phyloP scores from a whole-genome alignment of 2,797 vertebrate species.

The Triplophysa bombifrons region DNA sequence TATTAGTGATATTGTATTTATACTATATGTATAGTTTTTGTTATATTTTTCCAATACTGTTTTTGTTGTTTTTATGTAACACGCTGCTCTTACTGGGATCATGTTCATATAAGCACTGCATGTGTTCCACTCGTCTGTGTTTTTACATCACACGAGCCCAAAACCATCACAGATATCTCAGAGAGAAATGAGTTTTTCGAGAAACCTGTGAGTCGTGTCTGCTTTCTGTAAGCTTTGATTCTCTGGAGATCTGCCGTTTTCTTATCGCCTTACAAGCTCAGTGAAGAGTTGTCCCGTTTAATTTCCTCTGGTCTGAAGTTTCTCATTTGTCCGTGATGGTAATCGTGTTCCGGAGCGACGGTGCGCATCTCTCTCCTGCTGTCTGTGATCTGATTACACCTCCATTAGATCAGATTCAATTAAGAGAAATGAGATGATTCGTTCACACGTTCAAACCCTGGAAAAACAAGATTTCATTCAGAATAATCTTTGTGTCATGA shows the following conservation, averaged over 20 bases:
- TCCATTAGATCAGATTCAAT: constrained; percentile 69
- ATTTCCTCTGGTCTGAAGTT: constrained; percentile 15
- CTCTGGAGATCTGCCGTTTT: not conserved
- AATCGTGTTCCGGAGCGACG: not conserved
- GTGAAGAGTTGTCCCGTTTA: constrained; percentile 4
- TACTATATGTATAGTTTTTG: too few relatives aligned
- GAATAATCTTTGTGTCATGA: too few relatives aligned
- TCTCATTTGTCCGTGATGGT: constrained; percentile 48
- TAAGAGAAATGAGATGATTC: constrained; percentile 60
- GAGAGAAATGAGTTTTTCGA: not conserved
- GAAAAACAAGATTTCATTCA: not conserved
- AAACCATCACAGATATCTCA: not conserved
- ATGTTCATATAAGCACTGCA: too few relatives aligned
- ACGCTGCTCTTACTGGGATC: too few relatives aligned
- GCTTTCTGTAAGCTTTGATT: not conserved
- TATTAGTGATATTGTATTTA: too few relatives aligned
- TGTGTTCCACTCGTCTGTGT: too few relatives aligned
- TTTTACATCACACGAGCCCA: too few relatives aligned
- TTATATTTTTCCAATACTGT: too few relatives aligned
- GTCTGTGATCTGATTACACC: constrained; percentile 69
- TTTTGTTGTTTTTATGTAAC: too few relatives aligned
- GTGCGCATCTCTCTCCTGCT: constrained; percentile 60
- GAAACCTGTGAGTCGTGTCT: not conserved
- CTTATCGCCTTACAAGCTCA: not conserved
- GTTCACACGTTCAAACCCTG: not conserved